phyloP scores from a whole-genome alignment of 1,140 invertebrate genomes.

The Araneus ventricosus region DNA sequence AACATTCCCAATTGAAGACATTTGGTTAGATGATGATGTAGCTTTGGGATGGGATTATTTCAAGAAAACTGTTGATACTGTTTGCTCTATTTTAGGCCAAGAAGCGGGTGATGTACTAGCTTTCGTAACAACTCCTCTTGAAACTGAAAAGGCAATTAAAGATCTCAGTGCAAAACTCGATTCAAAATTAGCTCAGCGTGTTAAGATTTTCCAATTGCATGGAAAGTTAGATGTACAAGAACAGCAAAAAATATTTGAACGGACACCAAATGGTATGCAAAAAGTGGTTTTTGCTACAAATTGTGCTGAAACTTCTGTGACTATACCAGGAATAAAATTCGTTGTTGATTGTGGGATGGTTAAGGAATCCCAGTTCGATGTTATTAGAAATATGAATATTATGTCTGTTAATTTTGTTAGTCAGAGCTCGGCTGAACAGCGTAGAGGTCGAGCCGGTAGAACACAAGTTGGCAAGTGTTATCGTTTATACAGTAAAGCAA shows the following conservation, averaged over 20 bases:
- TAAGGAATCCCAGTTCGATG: constrained; percentile 97
- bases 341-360: constrained; percentile 98
- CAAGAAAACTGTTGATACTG: constrained; percentile 87
- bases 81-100: constrained; percentile 90
- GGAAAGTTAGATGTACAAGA: constrained; percentile 86
- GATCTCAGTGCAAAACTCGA: constrained; percentile 81
- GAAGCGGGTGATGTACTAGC: constrained; percentile 91
- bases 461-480: constrained; percentile 87
- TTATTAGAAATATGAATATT: constrained; percentile 90
- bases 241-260: constrained; percentile 73
- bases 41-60: constrained; percentile 93
- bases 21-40: constrained; percentile 89
- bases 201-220: constrained; percentile 64
- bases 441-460: constrained; percentile 92
- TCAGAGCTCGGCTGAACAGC: constrained; percentile 96
- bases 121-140: constrained; percentile 97
- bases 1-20: constrained; percentile 88
- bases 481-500: constrained; percentile 92
- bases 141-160: constrained; percentile 88
- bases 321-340: constrained; percentile 98
- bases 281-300: constrained; percentile 99
- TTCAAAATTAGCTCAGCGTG: constrained; percentile 78
- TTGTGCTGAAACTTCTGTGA: constrained; percentile 99
- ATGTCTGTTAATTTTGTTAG: constrained; percentile 91
- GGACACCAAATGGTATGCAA: constrained; percentile 85